Base-by-base conservation (phyloP, 2,888 invertebrate genomes). In the Zygogramma bicolorata region DNA sequence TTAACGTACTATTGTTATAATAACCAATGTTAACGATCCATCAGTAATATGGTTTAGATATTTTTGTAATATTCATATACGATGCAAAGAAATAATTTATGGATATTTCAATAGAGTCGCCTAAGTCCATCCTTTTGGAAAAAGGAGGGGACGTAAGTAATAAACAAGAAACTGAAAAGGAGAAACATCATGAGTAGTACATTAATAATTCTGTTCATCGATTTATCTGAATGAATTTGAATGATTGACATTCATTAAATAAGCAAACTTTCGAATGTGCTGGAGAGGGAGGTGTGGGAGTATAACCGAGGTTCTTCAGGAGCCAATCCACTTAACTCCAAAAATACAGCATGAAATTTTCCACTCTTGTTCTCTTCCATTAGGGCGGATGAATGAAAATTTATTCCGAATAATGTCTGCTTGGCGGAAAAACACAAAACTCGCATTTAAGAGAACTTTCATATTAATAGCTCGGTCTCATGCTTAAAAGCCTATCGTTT, bases 371-470 rank as follows among this genome's bases (percentile, higher is more conserved):
- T 46, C 46, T 20, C 10, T 46, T n/a, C 29, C 61, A 62, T 62
- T 62, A 62, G 25, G 62, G 42, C 42, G 42, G 15, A 62, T 25
- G 25, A 62, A 62, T 62, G 62, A 62, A 62, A 62, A 62, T 62
- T 42, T 62, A 62, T 62, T 62, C 42, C 15, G 42, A 42, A 62
- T 62, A 42, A 42, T 62, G 22, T 27, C 15, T 38, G 57, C 46
- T 62, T 27, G 40, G 40, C 31, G 53, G 68, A 53, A 63, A 59
- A 70, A 70, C 70, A 70, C 70, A 70, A 49, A 65, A 70, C 65
- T 70, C 65, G 65, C 70, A 70, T 70, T 83, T 81, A 83, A 83
- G 82, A 81, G 80, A 81, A 77, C 79, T 74, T 78, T 78, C 77
- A 75, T 77, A 79, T 81, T 81, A 82, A 83, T 82, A 81, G 31